Conservation (phyloP, 2,113 vertebrate species). For the Circaetus gallicus region DNA sequence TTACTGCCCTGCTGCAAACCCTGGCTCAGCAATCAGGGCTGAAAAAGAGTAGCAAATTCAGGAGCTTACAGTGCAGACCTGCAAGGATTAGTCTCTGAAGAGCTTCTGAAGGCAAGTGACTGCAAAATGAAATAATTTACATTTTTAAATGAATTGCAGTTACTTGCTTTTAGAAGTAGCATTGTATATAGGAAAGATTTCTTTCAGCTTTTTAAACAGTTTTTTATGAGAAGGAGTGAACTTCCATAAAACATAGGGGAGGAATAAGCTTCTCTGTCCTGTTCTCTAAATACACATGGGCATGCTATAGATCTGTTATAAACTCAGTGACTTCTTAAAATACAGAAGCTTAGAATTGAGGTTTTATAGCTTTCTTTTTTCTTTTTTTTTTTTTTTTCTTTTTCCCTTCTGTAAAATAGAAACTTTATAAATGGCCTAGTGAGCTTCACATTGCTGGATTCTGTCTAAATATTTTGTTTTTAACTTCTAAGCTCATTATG, state of each 20-base stretch:
- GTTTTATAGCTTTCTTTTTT: background rate
- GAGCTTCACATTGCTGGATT: conserved; percentile 69
- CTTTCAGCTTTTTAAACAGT: background rate
- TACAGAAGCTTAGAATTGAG: background rate
- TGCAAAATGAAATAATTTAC: conserved; percentile 8
- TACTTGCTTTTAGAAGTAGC: background rate
- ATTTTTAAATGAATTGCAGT: background rate
- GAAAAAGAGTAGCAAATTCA: background rate
- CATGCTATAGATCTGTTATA: background rate
- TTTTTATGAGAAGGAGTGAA: background rate
- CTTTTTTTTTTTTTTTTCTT: background rate
- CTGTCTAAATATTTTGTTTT: conserved; percentile 86
- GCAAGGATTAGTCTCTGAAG: background rate
- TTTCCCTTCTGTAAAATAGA: background rate
- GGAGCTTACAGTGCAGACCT: conserved; percentile 12
- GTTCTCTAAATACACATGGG: background rate
- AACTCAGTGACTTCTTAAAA: conserved; percentile 8
- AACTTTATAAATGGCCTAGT: conserved; percentile 69
- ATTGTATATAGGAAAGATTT: background rate
- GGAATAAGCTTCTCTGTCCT: background rate
- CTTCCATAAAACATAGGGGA: background rate
- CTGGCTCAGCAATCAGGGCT: background rate
- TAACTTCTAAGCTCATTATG: conserved; percentile 85
- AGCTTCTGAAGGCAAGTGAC: background rate
- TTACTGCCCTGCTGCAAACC: conserved; percentile 29